phyloP scores from a whole-genome alignment of 2,797 vertebrate genomes.

The Crypturellus tataupa region DNA sequence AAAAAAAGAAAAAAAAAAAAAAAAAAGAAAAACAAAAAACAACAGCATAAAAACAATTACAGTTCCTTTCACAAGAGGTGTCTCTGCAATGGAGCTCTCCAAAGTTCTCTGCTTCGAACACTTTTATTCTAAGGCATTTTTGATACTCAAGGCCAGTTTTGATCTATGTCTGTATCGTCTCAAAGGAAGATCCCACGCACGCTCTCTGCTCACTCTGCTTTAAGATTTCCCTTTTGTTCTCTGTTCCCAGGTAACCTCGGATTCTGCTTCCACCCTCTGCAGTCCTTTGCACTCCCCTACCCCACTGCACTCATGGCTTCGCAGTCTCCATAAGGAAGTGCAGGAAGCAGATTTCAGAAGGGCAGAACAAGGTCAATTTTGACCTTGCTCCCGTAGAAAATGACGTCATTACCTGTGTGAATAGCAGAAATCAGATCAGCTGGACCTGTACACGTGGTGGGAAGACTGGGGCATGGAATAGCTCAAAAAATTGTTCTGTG shows the following conservation, averaged over 20 bases:
- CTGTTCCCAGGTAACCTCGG: background rate
- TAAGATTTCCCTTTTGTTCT: background rate
- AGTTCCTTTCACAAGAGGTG: background rate
- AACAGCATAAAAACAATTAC: background rate
- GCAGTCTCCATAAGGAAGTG: background rate
- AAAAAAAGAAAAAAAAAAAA: background rate
- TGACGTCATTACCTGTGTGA: background rate
- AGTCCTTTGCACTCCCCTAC: background rate
- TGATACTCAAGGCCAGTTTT: background rate
- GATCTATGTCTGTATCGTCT: background rate
- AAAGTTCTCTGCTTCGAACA: background rate
- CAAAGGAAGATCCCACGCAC: accelerated
- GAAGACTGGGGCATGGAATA: background rate
- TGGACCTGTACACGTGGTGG: background rate
- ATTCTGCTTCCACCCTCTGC: background rate
- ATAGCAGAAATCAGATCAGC: background rate
- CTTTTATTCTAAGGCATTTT: background rate
- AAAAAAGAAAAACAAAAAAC: background rate
- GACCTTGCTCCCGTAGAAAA: background rate
- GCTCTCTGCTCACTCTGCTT: background rate
- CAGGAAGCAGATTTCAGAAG: background rate
- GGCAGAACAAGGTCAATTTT: background rate
- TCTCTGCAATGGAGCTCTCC: background rate
- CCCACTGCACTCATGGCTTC: background rate
- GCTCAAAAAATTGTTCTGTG: background rate